Evolutionary conservation across 2,888 invertebrate genomes (phyloP).

Genomic region (Rhagonycha lutea): DNA sequence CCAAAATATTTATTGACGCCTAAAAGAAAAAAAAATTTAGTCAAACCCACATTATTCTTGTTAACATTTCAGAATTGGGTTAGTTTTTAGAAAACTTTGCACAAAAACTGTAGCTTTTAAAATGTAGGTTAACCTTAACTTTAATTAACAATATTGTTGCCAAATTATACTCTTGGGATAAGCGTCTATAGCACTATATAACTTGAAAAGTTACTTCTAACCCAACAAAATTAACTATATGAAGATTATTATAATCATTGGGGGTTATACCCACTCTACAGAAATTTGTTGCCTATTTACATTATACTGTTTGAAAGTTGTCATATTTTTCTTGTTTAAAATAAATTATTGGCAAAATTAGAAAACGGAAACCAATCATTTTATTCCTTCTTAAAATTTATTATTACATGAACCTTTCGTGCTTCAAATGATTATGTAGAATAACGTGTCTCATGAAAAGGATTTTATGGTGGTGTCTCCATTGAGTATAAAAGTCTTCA

Average conservation of each 20-base stretch:
- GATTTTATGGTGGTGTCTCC: neutral
- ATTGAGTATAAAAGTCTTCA: neutral
- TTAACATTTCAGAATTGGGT: neutral
- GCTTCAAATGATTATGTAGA: neutral
- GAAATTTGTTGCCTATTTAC: neutral
- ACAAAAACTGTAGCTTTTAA: neutral
- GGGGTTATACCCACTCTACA: neutral
- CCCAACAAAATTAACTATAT: neutral
- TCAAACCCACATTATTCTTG: too few species aligned
- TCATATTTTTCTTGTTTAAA: neutral
- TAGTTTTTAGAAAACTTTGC: neutral
- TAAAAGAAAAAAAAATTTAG: too few species aligned
- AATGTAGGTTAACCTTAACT: neutral
- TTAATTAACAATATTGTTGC: neutral
- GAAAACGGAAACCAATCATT: neutral
- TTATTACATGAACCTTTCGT: neutral
- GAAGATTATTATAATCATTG: neutral
- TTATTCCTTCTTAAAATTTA: neutral
- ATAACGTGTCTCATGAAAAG: neutral
- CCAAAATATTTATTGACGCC: too few species aligned
- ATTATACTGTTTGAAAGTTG: neutral
- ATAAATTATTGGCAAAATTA: neutral
- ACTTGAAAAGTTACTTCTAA: neutral
- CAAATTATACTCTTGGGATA: neutral
- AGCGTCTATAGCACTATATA: neutral